Evolutionary conservation across 2,113 vertebrate species (phyloP).

Genomic region (Megaptera novaeangliae): DNA sequence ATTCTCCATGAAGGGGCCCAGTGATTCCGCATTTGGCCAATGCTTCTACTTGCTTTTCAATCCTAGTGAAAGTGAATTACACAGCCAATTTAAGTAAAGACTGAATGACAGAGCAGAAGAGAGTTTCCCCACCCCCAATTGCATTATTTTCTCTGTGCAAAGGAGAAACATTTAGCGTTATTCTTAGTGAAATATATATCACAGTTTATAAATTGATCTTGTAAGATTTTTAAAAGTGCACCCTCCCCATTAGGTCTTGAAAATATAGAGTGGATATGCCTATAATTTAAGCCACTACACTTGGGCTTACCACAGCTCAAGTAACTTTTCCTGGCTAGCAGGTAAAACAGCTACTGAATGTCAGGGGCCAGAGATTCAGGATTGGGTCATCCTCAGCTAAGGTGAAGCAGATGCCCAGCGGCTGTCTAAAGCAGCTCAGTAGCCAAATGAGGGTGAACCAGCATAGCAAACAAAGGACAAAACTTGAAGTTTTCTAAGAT

Average conservation of each 20-base stretch:
- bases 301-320: neutral
- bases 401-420: neutral
- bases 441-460: neutral
- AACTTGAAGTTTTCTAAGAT: neutral
- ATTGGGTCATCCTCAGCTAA: neutral
- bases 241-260: neutral
- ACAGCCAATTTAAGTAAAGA: neutral
- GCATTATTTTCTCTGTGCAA: neutral
- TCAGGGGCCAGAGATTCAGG: neutral
- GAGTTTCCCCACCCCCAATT: neutral
- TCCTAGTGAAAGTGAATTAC: neutral
- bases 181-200: neutral
- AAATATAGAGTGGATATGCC: neutral
- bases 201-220: neutral
- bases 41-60: neutral
- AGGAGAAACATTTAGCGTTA: neutral
- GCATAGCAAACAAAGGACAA: neutral
- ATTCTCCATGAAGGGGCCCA: neutral
- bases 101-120: neutral
- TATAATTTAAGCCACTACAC: neutral
- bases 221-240: neutral
- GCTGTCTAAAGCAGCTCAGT: neutral
- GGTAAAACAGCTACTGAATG: neutral
- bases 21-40: neutral
- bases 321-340: neutral